phyloP scores from a whole-genome alignment of 2,888 invertebrate genomes.

The Scrobipalpa costella region DNA sequence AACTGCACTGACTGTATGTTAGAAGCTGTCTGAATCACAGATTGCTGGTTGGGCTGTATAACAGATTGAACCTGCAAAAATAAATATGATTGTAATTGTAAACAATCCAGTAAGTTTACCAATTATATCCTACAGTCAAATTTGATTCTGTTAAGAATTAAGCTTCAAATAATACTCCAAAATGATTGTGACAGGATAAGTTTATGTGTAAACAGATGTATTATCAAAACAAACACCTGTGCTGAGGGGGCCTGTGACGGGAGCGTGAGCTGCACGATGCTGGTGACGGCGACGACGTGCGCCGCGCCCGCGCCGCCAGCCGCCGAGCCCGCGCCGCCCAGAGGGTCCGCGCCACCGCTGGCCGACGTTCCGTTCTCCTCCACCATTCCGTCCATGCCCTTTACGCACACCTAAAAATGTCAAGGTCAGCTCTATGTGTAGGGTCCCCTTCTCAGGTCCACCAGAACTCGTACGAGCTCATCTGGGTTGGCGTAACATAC shows the following conservation, averaged over 20 bases:
- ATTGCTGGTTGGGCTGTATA: slow-evolving; percentile 97
- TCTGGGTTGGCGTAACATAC: slow-evolving; percentile 45
- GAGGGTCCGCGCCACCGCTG: slow-evolving; percentile 65
- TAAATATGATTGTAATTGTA: slow-evolving; percentile 19
- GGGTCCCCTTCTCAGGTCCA: slow-evolving; percentile 48
- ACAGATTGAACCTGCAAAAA: slow-evolving; percentile 93
- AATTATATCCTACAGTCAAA: background rate
- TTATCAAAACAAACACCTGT: slow-evolving; percentile 79
- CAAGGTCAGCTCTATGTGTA: slow-evolving; percentile 74
- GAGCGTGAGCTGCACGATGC: slow-evolving; percentile 93
- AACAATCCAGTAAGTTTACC: background rate
- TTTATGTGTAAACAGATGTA: slow-evolving; percentile 25
- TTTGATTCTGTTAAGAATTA: background rate
- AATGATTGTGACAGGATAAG: slow-evolving; percentile 2
- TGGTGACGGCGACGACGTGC: slow-evolving; percentile 82
- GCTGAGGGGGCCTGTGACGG: slow-evolving; percentile 84
- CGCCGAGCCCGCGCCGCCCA: slow-evolving; percentile 57
- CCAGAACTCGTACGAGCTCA: slow-evolving; percentile 36
- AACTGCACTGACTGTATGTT: slow-evolving; percentile 91
- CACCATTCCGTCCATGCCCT: slow-evolving; percentile 94
- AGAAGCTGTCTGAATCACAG: slow-evolving; percentile 96
- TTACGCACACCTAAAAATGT: slow-evolving; percentile 84
- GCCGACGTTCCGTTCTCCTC: slow-evolving; percentile 89
- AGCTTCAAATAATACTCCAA: background rate
- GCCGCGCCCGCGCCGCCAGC: slow-evolving; percentile 56